Evolutionary conservation across 2,113 vertebrate species (phyloP).

Genomic region (Pygoscelis adeliae): DNA sequence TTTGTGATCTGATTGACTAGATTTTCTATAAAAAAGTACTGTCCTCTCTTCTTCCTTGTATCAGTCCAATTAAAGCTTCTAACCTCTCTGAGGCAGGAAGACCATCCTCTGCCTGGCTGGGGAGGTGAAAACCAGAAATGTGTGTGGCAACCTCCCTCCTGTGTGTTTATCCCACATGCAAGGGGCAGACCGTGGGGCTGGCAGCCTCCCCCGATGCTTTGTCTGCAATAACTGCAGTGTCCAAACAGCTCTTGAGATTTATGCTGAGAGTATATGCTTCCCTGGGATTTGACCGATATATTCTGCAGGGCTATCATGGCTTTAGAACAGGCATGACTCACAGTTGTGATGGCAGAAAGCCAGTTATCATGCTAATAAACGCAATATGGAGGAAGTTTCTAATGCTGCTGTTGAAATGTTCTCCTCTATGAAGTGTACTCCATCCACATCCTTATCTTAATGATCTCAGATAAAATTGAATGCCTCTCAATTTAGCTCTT

Average conservation of each 20-base stretch:
- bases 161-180: fast-evolving
- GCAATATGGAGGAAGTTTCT: not conserved
- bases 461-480: slow-evolving; percentile 22
- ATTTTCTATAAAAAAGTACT: not conserved
- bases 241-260: not conserved
- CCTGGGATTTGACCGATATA: not conserved
- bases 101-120: not conserved
- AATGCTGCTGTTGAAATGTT: not conserved
- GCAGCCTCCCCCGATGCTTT: not conserved
- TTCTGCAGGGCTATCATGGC: not conserved
- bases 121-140: not conserved
- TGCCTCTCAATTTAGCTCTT: not conserved
- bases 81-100: not conserved
- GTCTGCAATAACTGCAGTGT: not conserved
- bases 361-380: not conserved
- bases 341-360: not conserved
- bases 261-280: not conserved
- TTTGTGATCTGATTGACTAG: not conserved
- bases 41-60: not conserved
- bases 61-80: not conserved
- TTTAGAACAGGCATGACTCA: not conserved
- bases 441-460: slow-evolving; percentile 2
- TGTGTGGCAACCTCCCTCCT: not conserved
- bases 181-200: not conserved
- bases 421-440: not conserved